Base-by-base conservation (phyloP, 2,113 vertebrate genomes). In the Solenodon paradoxus region DNA sequence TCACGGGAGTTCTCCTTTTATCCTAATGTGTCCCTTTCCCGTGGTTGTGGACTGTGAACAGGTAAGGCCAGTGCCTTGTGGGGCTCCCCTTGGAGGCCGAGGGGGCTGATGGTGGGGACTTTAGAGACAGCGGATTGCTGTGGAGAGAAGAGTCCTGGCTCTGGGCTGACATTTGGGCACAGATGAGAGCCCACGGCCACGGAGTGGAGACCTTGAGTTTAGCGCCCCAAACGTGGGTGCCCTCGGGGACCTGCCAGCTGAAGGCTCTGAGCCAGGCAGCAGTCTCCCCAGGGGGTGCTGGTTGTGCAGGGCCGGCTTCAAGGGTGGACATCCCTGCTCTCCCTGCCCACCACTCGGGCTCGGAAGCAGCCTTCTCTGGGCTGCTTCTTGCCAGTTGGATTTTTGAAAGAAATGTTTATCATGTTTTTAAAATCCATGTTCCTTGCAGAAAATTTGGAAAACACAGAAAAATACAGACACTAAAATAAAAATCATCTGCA, bases 401-500 rank as follows among this genome's bases (percentile, higher is more conserved):
- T 86, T 95, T 86, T 80, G 26, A 45, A 89, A 78, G 57, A 94
- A 66, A 79, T 82, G 47, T 92, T 77, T 89, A 78, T 92, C 92
- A 83, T 89, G 81, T 82, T 95, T 95, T 93, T 42, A 95, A 94
- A 90, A 95, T 97, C 51, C 61, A 6, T 68, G 80, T 95, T 88
- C 49, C 88, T 96, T 90, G 77, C 40, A 90, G 94, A 88, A 95
- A 96, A 77, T 72, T 64, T 96, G 81, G 90, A 81, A 95, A 95
- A 95, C 40, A 59, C 45, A 91, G 90, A 89, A 92, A 92, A 94
- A 94, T 94, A 91, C 95, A 78, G 81, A 85, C 86, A 93, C 72
- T 91, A 79, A 96, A 97, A 95, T 97, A 96, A 95, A 93, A 97
- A 63, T 87, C 59, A 90, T 88, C 66, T 92, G 61, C 42, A 90